Conservation (phyloP, 2,113 vertebrate species). For the Malurus alboscapulatus region DNA sequence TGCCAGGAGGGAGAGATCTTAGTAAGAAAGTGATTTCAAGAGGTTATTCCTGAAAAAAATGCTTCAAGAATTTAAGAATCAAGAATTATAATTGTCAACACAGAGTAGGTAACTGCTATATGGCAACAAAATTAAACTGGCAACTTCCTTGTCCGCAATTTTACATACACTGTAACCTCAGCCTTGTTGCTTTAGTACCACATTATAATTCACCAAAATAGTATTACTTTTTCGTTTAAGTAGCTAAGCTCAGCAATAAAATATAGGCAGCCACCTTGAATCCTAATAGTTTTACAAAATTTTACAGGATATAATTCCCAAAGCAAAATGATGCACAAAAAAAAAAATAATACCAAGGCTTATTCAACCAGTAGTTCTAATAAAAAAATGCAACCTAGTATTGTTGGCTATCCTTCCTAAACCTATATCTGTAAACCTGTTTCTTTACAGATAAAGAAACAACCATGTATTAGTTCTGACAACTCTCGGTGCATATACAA, state of each 20-base stretch:
- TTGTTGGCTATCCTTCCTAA: background rate
- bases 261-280: background rate
- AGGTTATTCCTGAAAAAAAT: background rate
- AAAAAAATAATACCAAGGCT: background rate
- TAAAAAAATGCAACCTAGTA: background rate
- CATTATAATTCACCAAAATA: background rate
- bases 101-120: background rate
- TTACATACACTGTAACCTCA: background rate
- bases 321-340: background rate
- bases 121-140: background rate
- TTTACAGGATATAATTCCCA: background rate
- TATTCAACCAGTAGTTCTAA: background rate
- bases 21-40: background rate
- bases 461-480: background rate
- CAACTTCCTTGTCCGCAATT: background rate
- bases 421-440: no score
- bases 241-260: background rate
- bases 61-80: no score
- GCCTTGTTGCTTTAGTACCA: background rate
- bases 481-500: background rate
- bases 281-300: background rate
- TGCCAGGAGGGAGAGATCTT: background rate
- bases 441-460: background rate
- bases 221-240: background rate
- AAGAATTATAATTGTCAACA: background rate